Conservation (phyloP, 1,140 invertebrate genomes). For the Antheraea pernyi region DNA sequence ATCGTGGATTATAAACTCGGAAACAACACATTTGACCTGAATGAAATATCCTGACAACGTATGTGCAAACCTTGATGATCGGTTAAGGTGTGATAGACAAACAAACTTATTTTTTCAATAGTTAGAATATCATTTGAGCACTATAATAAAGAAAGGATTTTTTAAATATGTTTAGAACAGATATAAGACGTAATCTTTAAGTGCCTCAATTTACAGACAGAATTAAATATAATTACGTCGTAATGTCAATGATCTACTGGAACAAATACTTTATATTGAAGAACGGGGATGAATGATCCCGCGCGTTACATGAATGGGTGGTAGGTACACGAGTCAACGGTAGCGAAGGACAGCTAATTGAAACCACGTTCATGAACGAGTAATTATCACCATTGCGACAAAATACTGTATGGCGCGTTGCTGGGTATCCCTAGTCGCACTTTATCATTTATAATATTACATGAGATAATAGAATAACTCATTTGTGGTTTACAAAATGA, state of each 20-base stretch:
- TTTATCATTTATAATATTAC: background rate
- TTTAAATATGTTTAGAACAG: background rate
- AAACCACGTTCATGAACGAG: slow-evolving; percentile 26
- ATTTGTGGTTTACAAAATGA: slow-evolving; percentile 1
- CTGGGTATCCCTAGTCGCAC: background rate
- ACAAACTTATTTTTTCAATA: too few relatives aligned
- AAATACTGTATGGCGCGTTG: slow-evolving; percentile 18
- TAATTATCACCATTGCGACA: slow-evolving; percentile 34
- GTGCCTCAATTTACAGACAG: background rate
- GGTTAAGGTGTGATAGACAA: too few relatives aligned
- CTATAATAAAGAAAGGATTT: too few relatives aligned
- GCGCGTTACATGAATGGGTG: slow-evolving; percentile 29
- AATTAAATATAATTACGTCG: background rate
- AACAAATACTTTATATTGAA: slow-evolving; percentile 2
- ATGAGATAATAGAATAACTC: background rate
- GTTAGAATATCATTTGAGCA: too few relatives aligned
- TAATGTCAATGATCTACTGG: background rate
- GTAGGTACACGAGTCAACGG: slow-evolving; percentile 24
- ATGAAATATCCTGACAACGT: too few relatives aligned
- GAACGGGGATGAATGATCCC: slow-evolving; percentile 34
- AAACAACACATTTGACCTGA: too few relatives aligned
- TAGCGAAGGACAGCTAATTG: slow-evolving; percentile 28
- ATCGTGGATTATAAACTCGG: too few relatives aligned
- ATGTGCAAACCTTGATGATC: too few relatives aligned
- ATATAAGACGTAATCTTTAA: background rate